These are phyloP conservation scores for Drosophila willistoni DNA, from an alignment of 1,140 invertebrate species.

Conservation along the genomic window DNA sequence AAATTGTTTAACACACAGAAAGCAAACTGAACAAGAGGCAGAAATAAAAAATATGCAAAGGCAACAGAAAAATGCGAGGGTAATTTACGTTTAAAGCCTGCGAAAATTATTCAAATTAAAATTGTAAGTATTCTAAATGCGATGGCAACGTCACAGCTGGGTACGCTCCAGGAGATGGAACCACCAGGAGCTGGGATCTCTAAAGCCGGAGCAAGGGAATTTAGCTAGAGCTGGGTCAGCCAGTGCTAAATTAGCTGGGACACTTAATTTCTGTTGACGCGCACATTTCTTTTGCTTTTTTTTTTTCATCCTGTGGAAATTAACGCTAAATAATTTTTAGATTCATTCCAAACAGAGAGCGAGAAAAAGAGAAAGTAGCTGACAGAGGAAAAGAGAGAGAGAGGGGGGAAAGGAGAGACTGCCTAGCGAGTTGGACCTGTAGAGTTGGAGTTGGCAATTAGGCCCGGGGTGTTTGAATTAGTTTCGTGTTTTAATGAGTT, in stretches of 20 bases:
- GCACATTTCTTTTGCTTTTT: slow-evolving; percentile 68
- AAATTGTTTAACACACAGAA: slow-evolving; percentile 19
- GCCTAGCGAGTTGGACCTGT: slow-evolving; percentile 20
- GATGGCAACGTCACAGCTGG: slow-evolving; percentile 57
- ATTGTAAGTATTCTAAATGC: slow-evolving; percentile 79
- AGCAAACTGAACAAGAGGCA: slow-evolving; percentile 12
- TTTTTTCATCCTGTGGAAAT: slow-evolving; percentile 61
- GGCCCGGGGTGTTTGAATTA: slow-evolving; percentile 80
- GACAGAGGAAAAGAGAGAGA: slow-evolving; percentile 47
- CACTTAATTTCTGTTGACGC: slow-evolving; percentile 81
- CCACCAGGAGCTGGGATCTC: slow-evolving; percentile 19
- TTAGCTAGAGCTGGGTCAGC: slow-evolving; percentile 41
- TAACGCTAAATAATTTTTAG: slow-evolving; percentile 80
- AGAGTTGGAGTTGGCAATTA: slow-evolving; percentile 72
- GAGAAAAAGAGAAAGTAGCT: neutral
- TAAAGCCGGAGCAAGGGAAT: neutral
- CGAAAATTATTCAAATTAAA: slow-evolving; percentile 81
- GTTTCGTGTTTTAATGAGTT: slow-evolving; percentile 81
- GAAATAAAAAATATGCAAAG: slow-evolving; percentile 58
- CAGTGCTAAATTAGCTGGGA: slow-evolving; percentile 80
- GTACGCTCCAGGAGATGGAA: slow-evolving; percentile 39
- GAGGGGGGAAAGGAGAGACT: slow-evolving; percentile 22
- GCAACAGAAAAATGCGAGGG: slow-evolving; percentile 62
- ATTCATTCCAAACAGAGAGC: slow-evolving; percentile 41
- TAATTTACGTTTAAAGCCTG: slow-evolving; percentile 81